These are phyloP conservation scores for Bos javanicus DNA, from an alignment of 2,113 vertebrate genomes.

Conservation along the genomic window DNA sequence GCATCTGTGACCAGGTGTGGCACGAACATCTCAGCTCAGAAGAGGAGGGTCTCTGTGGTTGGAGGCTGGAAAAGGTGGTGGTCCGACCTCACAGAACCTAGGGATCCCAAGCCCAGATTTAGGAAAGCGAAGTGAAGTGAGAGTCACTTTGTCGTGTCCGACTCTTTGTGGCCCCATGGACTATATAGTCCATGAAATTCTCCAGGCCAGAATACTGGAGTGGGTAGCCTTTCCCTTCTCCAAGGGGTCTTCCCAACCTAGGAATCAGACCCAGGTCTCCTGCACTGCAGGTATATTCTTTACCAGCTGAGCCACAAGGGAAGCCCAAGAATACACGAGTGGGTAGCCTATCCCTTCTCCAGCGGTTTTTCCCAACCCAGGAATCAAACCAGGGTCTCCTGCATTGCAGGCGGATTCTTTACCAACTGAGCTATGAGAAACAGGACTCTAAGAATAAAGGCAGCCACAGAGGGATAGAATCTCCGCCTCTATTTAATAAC, in stretches of 20 bases:
- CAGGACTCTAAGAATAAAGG: neutral
- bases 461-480: rapidly evolving
- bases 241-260: neutral
- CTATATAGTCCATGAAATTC: neutral
- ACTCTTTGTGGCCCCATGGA: neutral
- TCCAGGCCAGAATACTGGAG: neutral
- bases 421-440: neutral
- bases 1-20: neutral
- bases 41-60: neutral
- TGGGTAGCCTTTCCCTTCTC: neutral
- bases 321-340: neutral
- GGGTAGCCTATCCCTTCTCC: neutral
- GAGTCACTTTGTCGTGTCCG: neutral
- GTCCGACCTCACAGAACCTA: neutral
- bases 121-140: neutral
- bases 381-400: neutral
- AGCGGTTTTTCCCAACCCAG: neutral
- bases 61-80: neutral
- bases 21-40: neutral
- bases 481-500: neutral
- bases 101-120: neutral
- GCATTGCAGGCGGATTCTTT: rapidly evolving
- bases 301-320: neutral
- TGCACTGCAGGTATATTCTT: neutral
- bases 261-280: neutral